Percentiles rank a stretch among this genome's conserved stretches.
phyloP scores from a whole-genome alignment of 2,113 vertebrate genomes.

The Meriones unguiculatus region DNA sequence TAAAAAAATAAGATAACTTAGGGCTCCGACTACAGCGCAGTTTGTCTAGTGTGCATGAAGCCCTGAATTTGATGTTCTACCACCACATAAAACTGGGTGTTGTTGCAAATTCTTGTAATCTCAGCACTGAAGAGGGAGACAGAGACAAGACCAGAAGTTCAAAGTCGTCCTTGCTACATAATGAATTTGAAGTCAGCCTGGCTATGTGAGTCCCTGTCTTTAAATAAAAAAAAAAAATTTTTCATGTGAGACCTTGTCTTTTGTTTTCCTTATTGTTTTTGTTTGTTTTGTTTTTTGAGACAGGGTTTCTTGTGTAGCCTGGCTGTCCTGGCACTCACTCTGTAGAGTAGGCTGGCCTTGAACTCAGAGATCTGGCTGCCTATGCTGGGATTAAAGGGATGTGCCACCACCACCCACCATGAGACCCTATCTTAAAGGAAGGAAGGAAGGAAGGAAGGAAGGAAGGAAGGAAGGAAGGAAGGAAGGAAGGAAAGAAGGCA shows the following conservation, averaged over 20 bases:
- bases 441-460: too few relatives aligned
- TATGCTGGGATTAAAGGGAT: not conserved
- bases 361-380: not conserved
- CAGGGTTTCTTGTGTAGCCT: not conserved
- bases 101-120: not conserved
- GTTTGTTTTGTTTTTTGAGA: not conserved
- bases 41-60: not conserved
- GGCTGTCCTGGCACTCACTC: not conserved
- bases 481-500: not conserved
- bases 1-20: conserved; percentile 52
- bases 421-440: not conserved
- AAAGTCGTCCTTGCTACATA: not conserved
- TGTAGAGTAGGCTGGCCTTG: not conserved
- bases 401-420: not conserved
- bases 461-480: not conserved
- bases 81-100: not conserved
- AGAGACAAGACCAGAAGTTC: not conserved
- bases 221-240: too few relatives aligned
- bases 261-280: not conserved
- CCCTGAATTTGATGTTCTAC: not conserved
- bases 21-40: not conserved
- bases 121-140: not conserved
- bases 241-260: not conserved
- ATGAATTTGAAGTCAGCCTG: not conserved
- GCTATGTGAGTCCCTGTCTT: not conserved